These are phyloP conservation scores for Acanthurus lineatus DNA, from an alignment of 2,797 vertebrate species.

Conservation along the genomic window DNA sequence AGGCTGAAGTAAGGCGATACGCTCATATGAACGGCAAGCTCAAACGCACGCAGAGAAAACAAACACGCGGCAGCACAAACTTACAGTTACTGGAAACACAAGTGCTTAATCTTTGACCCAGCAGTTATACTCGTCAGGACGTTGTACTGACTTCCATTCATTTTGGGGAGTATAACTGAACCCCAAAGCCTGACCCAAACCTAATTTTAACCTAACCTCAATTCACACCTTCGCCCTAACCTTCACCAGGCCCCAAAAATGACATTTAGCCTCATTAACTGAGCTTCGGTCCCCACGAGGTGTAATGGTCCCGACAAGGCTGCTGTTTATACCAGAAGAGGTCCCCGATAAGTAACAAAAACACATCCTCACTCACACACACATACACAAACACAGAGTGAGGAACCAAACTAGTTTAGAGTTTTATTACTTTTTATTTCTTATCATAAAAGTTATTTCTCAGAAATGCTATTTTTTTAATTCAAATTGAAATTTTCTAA, in stretches of 20 bases:
- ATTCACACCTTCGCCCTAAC: too few species aligned
- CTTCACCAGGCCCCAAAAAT: too few species aligned
- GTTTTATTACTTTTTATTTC: constrained; percentile 47
- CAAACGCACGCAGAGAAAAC: constrained; percentile 34
- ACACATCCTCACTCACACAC: background rate
- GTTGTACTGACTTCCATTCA: too few species aligned
- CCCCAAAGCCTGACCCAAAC: too few species aligned
- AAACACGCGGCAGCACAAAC: constrained; percentile 30
- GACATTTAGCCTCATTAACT: too few species aligned
- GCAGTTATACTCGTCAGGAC: too few species aligned
- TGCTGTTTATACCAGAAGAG: too few species aligned
- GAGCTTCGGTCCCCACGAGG: too few species aligned
- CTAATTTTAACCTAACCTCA: too few species aligned
- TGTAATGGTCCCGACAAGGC: too few species aligned
- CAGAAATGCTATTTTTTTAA: background rate
- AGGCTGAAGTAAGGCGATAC: constrained; percentile 50
- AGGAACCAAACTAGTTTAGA: constrained; percentile 17
- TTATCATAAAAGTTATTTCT: constrained; percentile 16
- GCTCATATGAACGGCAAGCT: constrained; percentile 35
- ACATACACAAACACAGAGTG: background rate
- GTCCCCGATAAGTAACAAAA: too few species aligned
- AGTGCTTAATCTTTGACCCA: background rate
- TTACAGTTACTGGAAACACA: background rate
- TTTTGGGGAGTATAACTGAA: too few species aligned
- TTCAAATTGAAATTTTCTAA: background rate